A percentile compares a stretch with the other conserved stretches of the same genome.
Conservation (phyloP, 2,797 vertebrate species). For the Sebastes baramenuke region DNA sequence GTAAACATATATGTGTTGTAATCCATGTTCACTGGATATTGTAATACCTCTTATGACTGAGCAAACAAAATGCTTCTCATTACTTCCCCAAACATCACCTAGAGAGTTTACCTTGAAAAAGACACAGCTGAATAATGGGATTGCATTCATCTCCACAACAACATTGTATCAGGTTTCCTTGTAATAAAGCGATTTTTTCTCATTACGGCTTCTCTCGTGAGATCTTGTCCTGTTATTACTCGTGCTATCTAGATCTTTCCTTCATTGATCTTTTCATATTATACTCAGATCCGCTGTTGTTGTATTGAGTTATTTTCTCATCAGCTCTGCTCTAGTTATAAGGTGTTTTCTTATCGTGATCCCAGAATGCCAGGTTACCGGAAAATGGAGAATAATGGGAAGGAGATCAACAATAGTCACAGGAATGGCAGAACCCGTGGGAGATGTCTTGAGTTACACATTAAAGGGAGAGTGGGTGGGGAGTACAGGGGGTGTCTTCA, state of each 20-base stretch:
- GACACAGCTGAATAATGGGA: background rate
- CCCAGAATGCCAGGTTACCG: background rate
- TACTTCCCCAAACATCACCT: conserved; percentile 32
- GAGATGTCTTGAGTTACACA: background rate
- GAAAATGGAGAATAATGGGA: conserved; percentile 15
- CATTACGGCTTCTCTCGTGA: conserved; percentile 32
- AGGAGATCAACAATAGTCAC: background rate
- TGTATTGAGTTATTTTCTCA: conserved; percentile 48
- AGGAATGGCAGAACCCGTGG: background rate
- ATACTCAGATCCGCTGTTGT: conserved; percentile 16
- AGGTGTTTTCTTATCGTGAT: conserved; percentile 15
- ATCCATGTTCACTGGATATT: conserved; percentile 32
- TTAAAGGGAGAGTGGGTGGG: background rate
- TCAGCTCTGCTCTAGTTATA: conserved; percentile 18
- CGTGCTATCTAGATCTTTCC: background rate
- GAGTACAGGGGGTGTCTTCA: background rate
- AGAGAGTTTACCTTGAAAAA: conserved; percentile 27
- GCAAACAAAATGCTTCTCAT: conserved; percentile 45
- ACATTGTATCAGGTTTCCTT: conserved; percentile 12
- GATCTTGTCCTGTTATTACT: conserved; percentile 32
- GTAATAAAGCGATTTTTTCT: conserved; percentile 32
- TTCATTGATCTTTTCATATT: conserved; percentile 46
- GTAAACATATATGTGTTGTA: conserved; percentile 44
- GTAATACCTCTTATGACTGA: conserved; percentile 27
- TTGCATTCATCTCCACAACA: conserved; percentile 20